Evolutionary conservation across 1,140 invertebrate genomes (phyloP).

Genomic region (Drosophila grimshawi): DNA sequence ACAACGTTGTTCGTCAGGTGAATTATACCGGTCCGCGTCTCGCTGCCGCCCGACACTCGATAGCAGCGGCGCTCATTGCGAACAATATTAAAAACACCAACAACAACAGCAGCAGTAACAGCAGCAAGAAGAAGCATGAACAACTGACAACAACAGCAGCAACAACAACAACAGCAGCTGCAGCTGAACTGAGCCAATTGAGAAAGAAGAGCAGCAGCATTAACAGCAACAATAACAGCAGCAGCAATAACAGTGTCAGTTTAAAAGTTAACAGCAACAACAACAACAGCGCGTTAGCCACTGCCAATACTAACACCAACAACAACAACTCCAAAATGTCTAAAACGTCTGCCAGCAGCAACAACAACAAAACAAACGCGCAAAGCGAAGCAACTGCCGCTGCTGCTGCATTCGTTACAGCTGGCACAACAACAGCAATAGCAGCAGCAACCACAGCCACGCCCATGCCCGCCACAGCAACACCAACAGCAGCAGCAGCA

Average conservation of each 20-base stretch:
- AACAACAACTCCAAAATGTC: conserved; percentile 60
- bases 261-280: conserved; percentile 72
- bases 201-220: conserved; percentile 30
- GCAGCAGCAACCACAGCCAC: conserved; percentile 45
- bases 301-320: conserved; percentile 62
- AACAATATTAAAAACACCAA: conserved; percentile 43
- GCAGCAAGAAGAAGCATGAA: conserved; percentile 67
- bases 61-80: conserved; percentile 66
- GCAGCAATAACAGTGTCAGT: conserved; percentile 31
- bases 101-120: conserved; percentile 22
- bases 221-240: conserved; percentile 23
- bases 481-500: conserved; percentile 37
- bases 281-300: conserved; percentile 52
- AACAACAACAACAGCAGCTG: conserved; percentile 21
- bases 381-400: conserved; percentile 54
- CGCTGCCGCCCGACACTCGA: conserved; percentile 56
- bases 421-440: conserved; percentile 52
- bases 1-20: conserved; percentile 48
- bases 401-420: conserved; percentile 49
- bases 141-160: conserved; percentile 51
- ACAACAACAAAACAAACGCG: conserved; percentile 51
- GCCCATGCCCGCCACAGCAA: conserved; percentile 51
- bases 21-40: conserved; percentile 62
- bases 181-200: conserved; percentile 27
- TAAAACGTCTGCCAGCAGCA: conserved; percentile 63